Base-by-base conservation (phyloP, 2,797 vertebrate genomes). In the Tamandua tetradactyla region DNA sequence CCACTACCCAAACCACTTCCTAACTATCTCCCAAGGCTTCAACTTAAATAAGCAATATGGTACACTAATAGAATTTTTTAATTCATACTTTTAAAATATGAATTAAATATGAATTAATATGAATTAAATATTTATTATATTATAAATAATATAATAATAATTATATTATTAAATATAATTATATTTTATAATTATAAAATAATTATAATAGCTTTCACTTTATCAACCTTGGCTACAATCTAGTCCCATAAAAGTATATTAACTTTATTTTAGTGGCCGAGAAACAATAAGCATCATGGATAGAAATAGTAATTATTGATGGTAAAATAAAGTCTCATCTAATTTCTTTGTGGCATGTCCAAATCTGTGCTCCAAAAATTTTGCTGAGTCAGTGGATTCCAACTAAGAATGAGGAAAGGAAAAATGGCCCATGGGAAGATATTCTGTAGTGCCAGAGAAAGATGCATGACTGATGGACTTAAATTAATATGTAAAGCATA, bases 251-350 rank as follows among this genome's bases (percentile, higher is more conserved):
- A 88, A 76, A 4, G 3, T 61, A 17, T 40, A 27, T 62, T 47
- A 85, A 64, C 87, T n/a, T 83, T 86, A 80, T 71, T 95, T 76
- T 85, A 82, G 47, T 66, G 32, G 17, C n/a, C 35, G 59, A 83
- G 69, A 91, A 81, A 64, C 6, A 75, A 15, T 49, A 76, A 81
- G 5, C 49, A 18, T 57, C 30, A 3, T 59, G 27, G 27, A 76
- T 35, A 55, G 22, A 83, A 64, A 90, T n/a, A 86, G 62, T 44
- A 35, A 83, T 80, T 42, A 15, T 55, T 30, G 71, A 80, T 57
- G 40, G 44, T 32, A 40, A 75, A 13, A 52, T 52, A 52, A 55
- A 85, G 30, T 49, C 86, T 22, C 69, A 37, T 37, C 89, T 62
- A 40, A 69, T 37, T 82, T 69, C 40, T 92, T 76, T 95, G 59